Evolutionary conservation across 2,113 vertebrate species (phyloP), one percentile per base, ranked within the genome.

Genomic region (Junco hyemalis): DNA sequence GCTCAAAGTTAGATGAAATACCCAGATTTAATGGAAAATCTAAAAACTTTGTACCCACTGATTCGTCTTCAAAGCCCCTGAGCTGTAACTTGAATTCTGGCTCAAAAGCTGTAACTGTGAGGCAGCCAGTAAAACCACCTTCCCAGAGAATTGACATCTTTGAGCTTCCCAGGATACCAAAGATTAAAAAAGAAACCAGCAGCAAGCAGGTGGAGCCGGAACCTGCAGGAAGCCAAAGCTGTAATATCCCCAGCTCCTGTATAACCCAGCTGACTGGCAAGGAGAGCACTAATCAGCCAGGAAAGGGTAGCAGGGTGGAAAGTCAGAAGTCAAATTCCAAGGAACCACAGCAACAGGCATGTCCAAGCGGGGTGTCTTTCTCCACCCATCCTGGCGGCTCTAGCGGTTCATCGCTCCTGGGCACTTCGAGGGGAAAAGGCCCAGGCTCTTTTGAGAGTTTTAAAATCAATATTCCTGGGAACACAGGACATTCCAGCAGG

Each of bases 81-180:
- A 64, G 47, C 26, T 89, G 86, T 40, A 66, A 96, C 53, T 92
- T 96, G 54, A 90, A 59, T 77, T 72, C 63, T 47, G 90, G 40
- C 13, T 89, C 96, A 13, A 97, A 96, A 63, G 88, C 44, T 19
- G 59, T 95, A 19, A 59, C 90, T 61, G 97, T 86, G 38, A 98
- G 97, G 72, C 95, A 90, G 33, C 84, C 97, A 21, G 82, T 90
- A 15, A 98, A 98, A 54, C 97, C 98, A 18, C 97, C 97, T 77
- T 98, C 95, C 50, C 90, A 98, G 98, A 97, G 97, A 81, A 78
- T 98, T 17, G 98, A 98, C 73, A 98, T 99, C 87, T 98, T 98
- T 2, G 98, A 98, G 86, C 98, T 99, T 60, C 99, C 99, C 63
- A 97, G 98, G 94, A 99, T 99, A 98, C 99, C 99, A 97, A 99